Evolutionary conservation across 2,113 vertebrate genomes (phyloP).

Genomic region (Chinchilla lanigera): DNA sequence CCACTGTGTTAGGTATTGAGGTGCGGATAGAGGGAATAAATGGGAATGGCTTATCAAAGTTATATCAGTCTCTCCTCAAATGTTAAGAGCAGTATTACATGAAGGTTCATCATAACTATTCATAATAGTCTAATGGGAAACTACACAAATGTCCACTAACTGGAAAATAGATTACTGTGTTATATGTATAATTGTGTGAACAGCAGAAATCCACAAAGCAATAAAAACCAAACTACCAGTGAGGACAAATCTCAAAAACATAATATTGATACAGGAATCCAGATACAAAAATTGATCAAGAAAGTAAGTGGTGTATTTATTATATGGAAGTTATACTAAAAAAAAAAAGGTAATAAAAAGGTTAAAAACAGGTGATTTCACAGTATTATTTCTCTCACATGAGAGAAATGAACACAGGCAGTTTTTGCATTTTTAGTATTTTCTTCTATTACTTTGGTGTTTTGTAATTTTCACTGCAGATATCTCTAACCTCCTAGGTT

Average conservation of each 20-base stretch:
- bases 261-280: neutral
- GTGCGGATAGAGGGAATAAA: neutral
- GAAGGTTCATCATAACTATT: neutral
- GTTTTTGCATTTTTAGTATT: neutral
- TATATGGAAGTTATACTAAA: neutral
- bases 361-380: neutral
- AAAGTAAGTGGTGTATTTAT: neutral
- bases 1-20: neutral
- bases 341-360: neutral
- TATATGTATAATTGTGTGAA: neutral
- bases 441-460: neutral
- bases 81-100: neutral
- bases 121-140: constrained; percentile 20
- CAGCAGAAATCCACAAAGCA: constrained; percentile 22
- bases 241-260: constrained; percentile 3
- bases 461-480: neutral
- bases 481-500: neutral
- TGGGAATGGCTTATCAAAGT: neutral
- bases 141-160: neutral
- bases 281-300: neutral
- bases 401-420: neutral
- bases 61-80: neutral
- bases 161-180: neutral
- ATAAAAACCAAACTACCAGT: neutral
- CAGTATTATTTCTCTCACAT: neutral